A percentile compares a stretch with the other conserved stretches of the same genome.
phyloP scores from a whole-genome alignment of 2,113 vertebrate genomes.

The Laticauda laticaudata region DNA sequence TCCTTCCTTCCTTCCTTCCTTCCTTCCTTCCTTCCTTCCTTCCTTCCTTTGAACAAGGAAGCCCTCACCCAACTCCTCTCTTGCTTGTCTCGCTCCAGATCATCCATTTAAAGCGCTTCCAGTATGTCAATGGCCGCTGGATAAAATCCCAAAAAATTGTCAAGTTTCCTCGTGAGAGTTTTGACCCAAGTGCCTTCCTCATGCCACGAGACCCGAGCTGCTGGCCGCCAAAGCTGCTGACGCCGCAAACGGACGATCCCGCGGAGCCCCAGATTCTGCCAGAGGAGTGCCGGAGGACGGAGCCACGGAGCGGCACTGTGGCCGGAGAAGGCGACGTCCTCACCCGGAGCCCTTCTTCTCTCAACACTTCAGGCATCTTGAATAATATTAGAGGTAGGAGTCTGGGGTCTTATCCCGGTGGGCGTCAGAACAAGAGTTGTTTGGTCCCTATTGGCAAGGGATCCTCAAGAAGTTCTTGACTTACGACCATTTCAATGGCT shows the following conservation, averaged over 20 bases:
- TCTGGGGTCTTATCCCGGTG: too few relatives aligned
- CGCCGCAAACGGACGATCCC: slow-evolving; percentile 66
- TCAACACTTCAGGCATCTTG: slow-evolving; percentile 68
- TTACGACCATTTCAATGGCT: neutral
- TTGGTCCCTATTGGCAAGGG: neutral
- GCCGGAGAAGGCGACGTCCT: slow-evolving; percentile 73
- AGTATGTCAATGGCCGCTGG: slow-evolving; percentile 97
- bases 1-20: too few relatives aligned
- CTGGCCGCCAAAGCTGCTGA: slow-evolving; percentile 69
- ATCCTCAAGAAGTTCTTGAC: neutral
- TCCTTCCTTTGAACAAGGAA: neutral
- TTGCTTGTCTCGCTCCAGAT: slow-evolving; percentile 74
- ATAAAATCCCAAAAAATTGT: slow-evolving; percentile 99
- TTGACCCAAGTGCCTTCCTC: slow-evolving; percentile 95
- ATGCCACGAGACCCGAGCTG: slow-evolving; percentile 84
- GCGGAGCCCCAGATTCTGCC: slow-evolving; percentile 50
- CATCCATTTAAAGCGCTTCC: slow-evolving; percentile 97
- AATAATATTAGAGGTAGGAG: slow-evolving; percentile 82
- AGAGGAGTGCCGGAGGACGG: slow-evolving; percentile 70
- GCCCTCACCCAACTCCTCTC: neutral
- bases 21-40: too few relatives aligned
- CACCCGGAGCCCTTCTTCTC: slow-evolving; percentile 81
- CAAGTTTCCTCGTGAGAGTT: slow-evolving; percentile 90
- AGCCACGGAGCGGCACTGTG: slow-evolving; percentile 64
- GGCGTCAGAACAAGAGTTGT: rapidly evolving